Base-by-base conservation (phyloP, 2,113 vertebrate species). In the Lontra canadensis region DNA sequence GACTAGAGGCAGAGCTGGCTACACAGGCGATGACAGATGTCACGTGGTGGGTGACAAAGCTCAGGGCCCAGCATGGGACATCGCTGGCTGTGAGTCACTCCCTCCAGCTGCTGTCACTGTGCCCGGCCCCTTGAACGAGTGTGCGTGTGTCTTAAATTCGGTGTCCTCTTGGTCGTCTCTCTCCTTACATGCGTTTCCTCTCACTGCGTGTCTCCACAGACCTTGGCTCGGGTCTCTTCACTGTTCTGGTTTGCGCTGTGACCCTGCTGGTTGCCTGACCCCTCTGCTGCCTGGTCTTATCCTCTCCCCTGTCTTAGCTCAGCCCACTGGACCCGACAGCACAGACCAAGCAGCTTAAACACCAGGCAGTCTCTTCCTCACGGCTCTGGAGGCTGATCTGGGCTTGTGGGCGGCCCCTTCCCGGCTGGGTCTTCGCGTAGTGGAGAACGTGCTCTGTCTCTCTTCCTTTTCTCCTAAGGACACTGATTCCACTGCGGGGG, bases 231-330 rank as follows among this genome's bases (percentile, higher is more conserved):
- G 61, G 76, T 29, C 49, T 86, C 13, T 36, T 71, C 65, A 69
- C 21, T 15, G 29, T 15, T 81, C 57, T 61, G 55, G 63, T 47
- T 73, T 98, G 31, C 94, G 52, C 42, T 87, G 93, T 74, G 95
- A 39, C 47, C 42, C 6, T 4, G n/a, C 36, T 8, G 36, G 42
- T 73, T 59, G n/a, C 80, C 85, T 47, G 47, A 17, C 36, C 42
- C 20, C 47, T 80, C 47, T n/a, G 94, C 15, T 11, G 3, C 14
- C 3, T 8, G 14, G 21, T 44, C 39, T 59, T 69, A 36, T 49
- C 84, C 29, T 82, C 84, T 52, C 15, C 34, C n/a, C 61, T 4
- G 15, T 29, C 61, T 59, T 6, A 57, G 47, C 47, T 42, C 3
- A 2, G 49, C 11, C 42, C 23, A 13, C 57, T 39, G 20, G 39